A percentile compares a stretch with the other conserved stretches of the same genome.
These are phyloP conservation scores for Akabosia matsudoensis DNA, from an alignment of 1,140 invertebrate species.

Conservation along the genomic window DNA sequence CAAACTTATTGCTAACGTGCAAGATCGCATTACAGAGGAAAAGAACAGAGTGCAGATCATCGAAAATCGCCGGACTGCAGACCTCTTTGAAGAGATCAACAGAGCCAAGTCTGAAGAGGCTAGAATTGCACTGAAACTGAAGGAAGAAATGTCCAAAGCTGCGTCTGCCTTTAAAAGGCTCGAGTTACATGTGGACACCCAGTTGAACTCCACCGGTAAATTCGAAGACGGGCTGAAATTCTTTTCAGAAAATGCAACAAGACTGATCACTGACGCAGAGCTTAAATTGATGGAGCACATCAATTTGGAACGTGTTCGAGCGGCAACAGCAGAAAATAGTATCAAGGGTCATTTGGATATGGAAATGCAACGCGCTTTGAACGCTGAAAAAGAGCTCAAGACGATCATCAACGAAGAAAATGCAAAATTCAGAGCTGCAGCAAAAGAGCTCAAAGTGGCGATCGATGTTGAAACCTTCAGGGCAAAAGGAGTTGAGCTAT, in stretches of 20 bases:
- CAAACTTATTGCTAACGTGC: neutral
- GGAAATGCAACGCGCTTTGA: neutral
- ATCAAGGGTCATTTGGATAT: neutral
- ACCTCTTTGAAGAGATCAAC: conserved; percentile 12
- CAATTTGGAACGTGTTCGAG: neutral
- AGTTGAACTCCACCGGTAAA: neutral
- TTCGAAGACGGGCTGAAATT: neutral
- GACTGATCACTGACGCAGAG: neutral
- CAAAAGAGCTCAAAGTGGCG: neutral
- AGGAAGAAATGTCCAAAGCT: conserved; percentile 15
- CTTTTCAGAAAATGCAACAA: neutral
- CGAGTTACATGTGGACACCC: neutral
- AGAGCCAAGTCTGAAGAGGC: neutral
- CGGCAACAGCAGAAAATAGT: neutral
- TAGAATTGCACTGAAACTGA: neutral
- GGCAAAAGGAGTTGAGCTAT: neutral
- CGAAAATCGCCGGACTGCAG: neutral
- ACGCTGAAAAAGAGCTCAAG: neutral
- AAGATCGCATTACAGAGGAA: conserved; percentile 10
- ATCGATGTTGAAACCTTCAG: conserved; percentile 1
- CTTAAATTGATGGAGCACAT: neutral
- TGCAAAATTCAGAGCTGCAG: neutral
- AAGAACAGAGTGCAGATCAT: conserved; percentile 4
- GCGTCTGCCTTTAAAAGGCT: conserved; percentile 1
- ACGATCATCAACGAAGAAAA: neutral